These are phyloP conservation scores for Bhutanitis thaidina DNA, from an alignment of 2,888 invertebrate genomes.

Conservation along the genomic window DNA sequence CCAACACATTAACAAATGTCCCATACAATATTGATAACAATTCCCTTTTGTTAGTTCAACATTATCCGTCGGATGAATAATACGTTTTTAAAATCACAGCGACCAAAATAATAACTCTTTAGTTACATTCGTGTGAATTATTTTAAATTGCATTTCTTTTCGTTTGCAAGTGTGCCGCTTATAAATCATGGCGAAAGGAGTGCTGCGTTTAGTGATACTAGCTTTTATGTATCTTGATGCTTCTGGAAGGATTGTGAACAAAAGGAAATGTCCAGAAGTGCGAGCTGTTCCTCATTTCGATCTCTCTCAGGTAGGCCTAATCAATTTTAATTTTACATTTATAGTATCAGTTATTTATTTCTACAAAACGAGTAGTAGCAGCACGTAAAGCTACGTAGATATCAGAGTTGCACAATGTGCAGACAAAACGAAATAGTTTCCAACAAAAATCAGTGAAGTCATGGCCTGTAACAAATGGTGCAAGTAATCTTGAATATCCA, in stretches of 20 bases:
- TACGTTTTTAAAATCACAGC: constrained; percentile 37
- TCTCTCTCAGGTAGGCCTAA: constrained; percentile 81
- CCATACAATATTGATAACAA: constrained; percentile 73
- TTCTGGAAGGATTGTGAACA: constrained; percentile 71
- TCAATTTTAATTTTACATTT: not conserved
- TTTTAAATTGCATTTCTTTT: not conserved
- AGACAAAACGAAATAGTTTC: too few relatives aligned
- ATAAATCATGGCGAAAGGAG: constrained; percentile 33
- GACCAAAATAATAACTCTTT: not conserved
- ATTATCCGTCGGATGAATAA: constrained; percentile 47
- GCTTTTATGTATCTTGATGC: constrained; percentile 33
- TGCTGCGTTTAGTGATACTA: constrained; percentile 32
- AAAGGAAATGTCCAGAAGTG: constrained; percentile 88
- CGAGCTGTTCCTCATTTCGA: constrained; percentile 89
- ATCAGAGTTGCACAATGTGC: too few relatives aligned
- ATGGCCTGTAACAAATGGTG: too few relatives aligned
- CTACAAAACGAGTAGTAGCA: too few relatives aligned
- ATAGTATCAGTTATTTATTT: too few relatives aligned
- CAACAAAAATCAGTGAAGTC: too few relatives aligned
- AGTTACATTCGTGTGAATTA: not conserved
- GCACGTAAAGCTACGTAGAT: too few relatives aligned
- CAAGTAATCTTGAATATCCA: too few relatives aligned
- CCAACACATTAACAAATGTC: constrained; percentile 58
- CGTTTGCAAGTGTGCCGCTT: not conserved
- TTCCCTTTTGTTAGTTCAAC: constrained; percentile 67